phyloP scores from a whole-genome alignment of 2,888 invertebrate species.

The Hofmannophila pseudospretella region DNA sequence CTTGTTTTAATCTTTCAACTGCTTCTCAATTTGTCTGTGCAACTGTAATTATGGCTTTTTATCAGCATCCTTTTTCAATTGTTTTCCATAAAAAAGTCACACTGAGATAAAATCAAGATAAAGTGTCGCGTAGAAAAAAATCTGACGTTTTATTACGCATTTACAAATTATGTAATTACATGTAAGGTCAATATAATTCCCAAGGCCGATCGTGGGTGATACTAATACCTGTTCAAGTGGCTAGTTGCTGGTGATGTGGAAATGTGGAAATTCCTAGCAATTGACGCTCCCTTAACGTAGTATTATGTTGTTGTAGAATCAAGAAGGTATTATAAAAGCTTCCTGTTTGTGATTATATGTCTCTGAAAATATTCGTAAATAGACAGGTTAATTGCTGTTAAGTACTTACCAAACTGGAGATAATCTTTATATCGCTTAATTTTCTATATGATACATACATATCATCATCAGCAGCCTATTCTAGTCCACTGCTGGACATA shows the following conservation, averaged over 20 bases:
- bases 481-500: no score
- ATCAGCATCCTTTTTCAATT: background rate
- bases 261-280: conserved; percentile 36
- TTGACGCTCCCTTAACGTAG: conserved; percentile 25
- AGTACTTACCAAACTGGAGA: no score
- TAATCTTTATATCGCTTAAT: no score
- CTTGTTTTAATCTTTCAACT: no score
- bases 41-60: no score
- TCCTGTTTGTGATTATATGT: conserved; percentile 14
- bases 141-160: conserved; percentile 34
- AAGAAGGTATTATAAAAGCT: conserved; percentile 22
- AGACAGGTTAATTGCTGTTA: no score
- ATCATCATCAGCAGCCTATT: no score
- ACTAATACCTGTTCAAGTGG: conserved; percentile 40
- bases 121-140: conserved; percentile 28
- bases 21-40: no score
- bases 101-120: conserved; percentile 7
- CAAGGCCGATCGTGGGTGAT: conserved; percentile 49
- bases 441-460: no score
- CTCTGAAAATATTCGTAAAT: no score
- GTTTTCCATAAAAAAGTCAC: background rate
- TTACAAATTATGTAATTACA: conserved; percentile 50
- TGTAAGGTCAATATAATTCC: conserved; percentile 46
- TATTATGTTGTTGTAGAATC: conserved; percentile 33
- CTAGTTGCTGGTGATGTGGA: conserved; percentile 29